phyloP scores from a whole-genome alignment of 2,797 vertebrate species.

The Buceros bicornis region DNA sequence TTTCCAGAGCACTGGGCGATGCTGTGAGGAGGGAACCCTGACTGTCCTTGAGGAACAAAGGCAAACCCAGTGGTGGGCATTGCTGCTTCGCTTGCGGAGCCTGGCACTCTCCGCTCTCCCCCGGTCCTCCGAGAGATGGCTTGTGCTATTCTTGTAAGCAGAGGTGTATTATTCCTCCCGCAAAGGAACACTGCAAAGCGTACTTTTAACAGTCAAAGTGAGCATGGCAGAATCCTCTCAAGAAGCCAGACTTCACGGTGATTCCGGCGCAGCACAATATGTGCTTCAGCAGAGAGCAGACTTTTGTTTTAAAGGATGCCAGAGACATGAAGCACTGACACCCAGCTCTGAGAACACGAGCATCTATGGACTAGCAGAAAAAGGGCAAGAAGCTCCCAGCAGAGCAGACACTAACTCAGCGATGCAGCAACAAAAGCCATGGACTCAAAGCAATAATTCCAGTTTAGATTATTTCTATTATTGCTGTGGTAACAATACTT shows the following conservation, averaged over 20 bases:
- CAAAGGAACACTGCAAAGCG: background rate
- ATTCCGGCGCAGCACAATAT: background rate
- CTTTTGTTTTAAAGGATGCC: background rate
- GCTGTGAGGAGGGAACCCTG: background rate
- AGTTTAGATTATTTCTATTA: background rate
- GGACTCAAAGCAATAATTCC: background rate
- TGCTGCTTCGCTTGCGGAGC: background rate
- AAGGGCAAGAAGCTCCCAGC: background rate
- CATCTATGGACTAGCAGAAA: background rate
- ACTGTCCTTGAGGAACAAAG: background rate
- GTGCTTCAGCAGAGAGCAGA: background rate
- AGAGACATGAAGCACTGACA: background rate
- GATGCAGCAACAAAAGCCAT: background rate
- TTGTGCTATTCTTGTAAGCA: background rate
- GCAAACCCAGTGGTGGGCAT: background rate
- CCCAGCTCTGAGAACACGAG: background rate
- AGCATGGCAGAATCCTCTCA: background rate
- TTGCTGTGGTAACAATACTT: background rate
- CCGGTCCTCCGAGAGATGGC: background rate
- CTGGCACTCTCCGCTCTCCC: background rate
- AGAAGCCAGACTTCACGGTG: background rate
- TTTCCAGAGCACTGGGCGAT: background rate
- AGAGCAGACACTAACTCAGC: background rate
- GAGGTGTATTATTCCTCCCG: background rate
- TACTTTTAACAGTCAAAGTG: background rate